Percentiles rank a stretch among this genome's conserved stretches.
These are phyloP conservation scores for Tanytarsus gracilentus DNA, from an alignment of 2,888 invertebrate species.

Conservation along the genomic window DNA sequence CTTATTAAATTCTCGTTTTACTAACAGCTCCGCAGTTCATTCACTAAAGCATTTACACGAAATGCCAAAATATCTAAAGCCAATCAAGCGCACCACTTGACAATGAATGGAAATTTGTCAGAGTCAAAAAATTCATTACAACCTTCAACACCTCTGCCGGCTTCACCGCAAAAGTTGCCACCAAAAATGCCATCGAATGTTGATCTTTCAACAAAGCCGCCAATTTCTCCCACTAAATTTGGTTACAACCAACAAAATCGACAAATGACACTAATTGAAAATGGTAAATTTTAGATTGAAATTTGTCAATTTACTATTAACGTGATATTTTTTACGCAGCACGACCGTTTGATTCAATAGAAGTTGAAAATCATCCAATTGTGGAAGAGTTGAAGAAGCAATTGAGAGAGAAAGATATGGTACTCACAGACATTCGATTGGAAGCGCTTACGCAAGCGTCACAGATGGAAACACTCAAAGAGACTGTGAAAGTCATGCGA, in stretches of 20 bases:
- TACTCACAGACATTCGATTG: slow-evolving; percentile 88
- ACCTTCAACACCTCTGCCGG: slow-evolving; percentile 49
- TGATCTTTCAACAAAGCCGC: slow-evolving; percentile 34
- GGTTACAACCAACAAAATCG: too few species aligned
- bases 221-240: slow-evolving; percentile 39
- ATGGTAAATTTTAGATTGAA: slow-evolving; percentile 30
- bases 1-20: slow-evolving; percentile 31
- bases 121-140: slow-evolving; percentile 45
- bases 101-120: slow-evolving; percentile 44
- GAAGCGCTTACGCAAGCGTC: slow-evolving; percentile 96
- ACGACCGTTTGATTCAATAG: slow-evolving; percentile 43
- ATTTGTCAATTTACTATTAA: not conserved
- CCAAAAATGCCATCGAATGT: slow-evolving; percentile 40
- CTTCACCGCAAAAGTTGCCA: slow-evolving; percentile 47
- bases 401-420: slow-evolving; percentile 89
- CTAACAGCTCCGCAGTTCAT: slow-evolving; percentile 78
- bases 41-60: slow-evolving; percentile 93
- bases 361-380: slow-evolving; percentile 41
- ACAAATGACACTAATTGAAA: slow-evolving; percentile 43
- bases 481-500: slow-evolving; percentile 95
- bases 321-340: slow-evolving; percentile 33
- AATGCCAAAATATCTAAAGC: slow-evolving; percentile 70
- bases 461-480: slow-evolving; percentile 91
- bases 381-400: slow-evolving; percentile 85
- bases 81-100: slow-evolving; percentile 38